Evolutionary conservation across 2,113 vertebrate species (phyloP).

Genomic region (Percina caprodes): DNA sequence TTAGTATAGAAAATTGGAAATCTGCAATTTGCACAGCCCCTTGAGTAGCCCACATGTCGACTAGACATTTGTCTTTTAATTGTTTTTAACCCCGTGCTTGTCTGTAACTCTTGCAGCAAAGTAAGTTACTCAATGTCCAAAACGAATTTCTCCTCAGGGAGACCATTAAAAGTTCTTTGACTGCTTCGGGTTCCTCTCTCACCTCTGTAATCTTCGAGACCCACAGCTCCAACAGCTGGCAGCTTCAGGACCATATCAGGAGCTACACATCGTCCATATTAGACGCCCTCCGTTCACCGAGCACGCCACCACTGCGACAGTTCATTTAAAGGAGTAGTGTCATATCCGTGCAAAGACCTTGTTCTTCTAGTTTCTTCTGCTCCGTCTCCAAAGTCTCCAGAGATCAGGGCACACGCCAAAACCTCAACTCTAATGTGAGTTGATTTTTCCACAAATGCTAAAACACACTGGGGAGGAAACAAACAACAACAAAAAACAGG

Average conservation of each 20-base stretch:
- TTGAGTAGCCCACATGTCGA: too few relatives aligned
- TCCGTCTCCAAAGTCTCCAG: slow-evolving; percentile 23
- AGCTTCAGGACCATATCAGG: neutral
- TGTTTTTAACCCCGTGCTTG: too few relatives aligned
- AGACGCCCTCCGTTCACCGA: neutral
- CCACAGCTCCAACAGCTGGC: neutral
- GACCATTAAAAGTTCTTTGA: too few relatives aligned
- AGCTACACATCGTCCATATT: neutral
- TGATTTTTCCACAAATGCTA: slow-evolving; percentile 17
- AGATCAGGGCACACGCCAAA: neutral
- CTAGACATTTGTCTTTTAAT: too few relatives aligned
- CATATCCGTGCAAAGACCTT: neutral
- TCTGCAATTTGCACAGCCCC: too few relatives aligned
- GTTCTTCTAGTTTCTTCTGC: neutral
- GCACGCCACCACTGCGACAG: neutral
- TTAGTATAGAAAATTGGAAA: too few relatives aligned
- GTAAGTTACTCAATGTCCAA: too few relatives aligned
- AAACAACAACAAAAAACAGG: neutral
- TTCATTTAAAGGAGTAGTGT: neutral
- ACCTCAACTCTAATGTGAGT: slow-evolving; percentile 6
- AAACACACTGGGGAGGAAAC: neutral
- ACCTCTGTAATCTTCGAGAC: neutral
- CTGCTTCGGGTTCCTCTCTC: neutral
- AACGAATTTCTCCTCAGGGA: too few relatives aligned
- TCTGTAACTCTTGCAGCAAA: too few relatives aligned